Conservation (phyloP, 2,113 vertebrate species). For the Danionella cerebrum region DNA sequence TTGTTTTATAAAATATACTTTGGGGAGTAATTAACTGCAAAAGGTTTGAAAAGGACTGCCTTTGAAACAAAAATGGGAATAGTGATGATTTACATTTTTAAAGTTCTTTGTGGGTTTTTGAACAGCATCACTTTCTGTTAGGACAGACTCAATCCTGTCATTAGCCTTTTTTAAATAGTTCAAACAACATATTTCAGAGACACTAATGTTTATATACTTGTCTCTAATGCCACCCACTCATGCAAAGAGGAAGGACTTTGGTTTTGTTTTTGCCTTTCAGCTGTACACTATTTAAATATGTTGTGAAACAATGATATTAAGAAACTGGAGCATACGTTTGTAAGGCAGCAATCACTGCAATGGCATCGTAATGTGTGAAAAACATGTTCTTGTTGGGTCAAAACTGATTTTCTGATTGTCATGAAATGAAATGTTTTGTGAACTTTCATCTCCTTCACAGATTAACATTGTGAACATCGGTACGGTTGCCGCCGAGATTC, state of each 20-base stretch:
- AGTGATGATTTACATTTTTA: too few relatives aligned
- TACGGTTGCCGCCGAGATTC: conserved; percentile 61
- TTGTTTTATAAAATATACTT: too few relatives aligned
- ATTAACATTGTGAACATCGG: conserved; percentile 65
- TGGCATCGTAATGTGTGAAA: background rate
- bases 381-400: background rate
- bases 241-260: background rate
- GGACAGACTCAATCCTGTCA: too few relatives aligned
- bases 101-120: too few relatives aligned
- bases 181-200: background rate
- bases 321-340: background rate
- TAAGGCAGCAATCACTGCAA: background rate
- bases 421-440: too few relatives aligned
- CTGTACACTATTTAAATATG: background rate
- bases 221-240: background rate
- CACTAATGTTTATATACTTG: background rate
- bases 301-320: background rate
- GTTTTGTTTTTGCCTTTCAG: background rate
- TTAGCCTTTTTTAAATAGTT: background rate
- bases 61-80: too few relatives aligned
- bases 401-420: too few relatives aligned
- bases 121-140: too few relatives aligned
- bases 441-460: conserved; percentile 39
- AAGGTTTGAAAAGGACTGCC: too few relatives aligned
- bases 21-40: too few relatives aligned